Evolutionary conservation across 2,797 vertebrate species (phyloP).

Genomic region (Pachyuromys duprasi): DNA sequence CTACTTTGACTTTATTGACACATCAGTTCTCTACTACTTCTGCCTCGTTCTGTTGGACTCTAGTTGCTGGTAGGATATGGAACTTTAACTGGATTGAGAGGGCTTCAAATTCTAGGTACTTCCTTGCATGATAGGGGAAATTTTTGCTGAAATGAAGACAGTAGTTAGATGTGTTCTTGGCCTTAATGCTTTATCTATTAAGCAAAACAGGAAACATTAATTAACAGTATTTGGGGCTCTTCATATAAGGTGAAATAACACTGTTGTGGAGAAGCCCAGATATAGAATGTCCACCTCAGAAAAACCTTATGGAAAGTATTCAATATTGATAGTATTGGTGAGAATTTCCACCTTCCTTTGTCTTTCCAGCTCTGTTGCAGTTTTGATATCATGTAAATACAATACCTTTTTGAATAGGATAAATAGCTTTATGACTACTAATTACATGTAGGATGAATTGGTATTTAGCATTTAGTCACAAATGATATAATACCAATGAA

Average conservation of each 20-base stretch:
- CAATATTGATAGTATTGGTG: not conserved
- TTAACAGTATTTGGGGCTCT: not conserved
- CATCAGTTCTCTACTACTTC: not conserved
- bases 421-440: conserved; percentile 8
- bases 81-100: not conserved
- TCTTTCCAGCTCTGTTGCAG: not conserved
- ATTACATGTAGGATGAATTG: not conserved
- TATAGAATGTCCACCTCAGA: not conserved
- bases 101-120: not conserved
- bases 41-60: not conserved
- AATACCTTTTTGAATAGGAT: conserved; percentile 22
- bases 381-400: conserved; percentile 16
- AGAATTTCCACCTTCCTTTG: conserved; percentile 12
- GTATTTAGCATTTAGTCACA: not conserved
- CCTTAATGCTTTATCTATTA: conserved; percentile 9
- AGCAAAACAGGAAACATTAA: not conserved
- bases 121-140: not conserved
- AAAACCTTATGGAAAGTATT: not conserved
- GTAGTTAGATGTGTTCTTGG: not conserved
- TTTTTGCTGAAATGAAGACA: not conserved
- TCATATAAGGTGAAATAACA: not conserved
- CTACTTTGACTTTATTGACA: not conserved
- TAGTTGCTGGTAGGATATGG: not conserved
- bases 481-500: not conserved
- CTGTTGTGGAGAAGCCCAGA: conserved; percentile 30